These are phyloP conservation scores for Bradypus variegatus DNA, from an alignment of 2,797 vertebrate species.

Conservation along the genomic window DNA sequence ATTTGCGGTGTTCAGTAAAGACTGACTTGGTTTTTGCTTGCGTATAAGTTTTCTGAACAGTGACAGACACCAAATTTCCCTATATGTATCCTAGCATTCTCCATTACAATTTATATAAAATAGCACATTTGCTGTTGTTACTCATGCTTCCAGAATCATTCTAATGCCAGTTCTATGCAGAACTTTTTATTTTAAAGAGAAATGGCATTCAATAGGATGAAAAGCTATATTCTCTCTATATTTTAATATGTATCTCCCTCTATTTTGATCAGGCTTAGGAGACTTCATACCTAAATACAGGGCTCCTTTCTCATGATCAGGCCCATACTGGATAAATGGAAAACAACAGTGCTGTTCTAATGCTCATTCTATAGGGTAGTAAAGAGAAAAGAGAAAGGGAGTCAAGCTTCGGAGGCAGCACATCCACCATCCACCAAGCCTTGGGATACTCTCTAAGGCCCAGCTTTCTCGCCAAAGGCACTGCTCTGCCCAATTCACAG, in stretches of 20 bases:
- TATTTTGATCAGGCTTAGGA: background rate
- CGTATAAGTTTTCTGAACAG: background rate
- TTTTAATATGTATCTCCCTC: background rate
- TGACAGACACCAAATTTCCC: background rate
- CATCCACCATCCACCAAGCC: background rate
- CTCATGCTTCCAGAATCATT: background rate
- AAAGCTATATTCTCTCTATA: background rate
- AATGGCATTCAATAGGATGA: background rate
- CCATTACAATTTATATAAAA: background rate
- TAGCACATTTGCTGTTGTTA: background rate
- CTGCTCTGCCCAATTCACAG: background rate
- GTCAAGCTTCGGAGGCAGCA: background rate
- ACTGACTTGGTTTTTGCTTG: background rate
- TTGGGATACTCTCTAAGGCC: background rate
- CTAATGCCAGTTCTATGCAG: background rate
- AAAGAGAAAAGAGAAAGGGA: background rate
- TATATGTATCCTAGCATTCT: background rate
- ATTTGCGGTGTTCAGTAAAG: background rate
- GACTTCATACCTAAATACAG: background rate
- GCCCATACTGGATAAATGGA: background rate
- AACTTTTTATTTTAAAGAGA: slow-evolving; percentile 18
- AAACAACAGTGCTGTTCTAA: background rate
- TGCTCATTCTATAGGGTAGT: background rate
- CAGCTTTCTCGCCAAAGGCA: background rate
- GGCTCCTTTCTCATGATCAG: background rate